Percentiles rank a stretch among this genome's conserved stretches.
phyloP scores from a whole-genome alignment of 1,140 invertebrate genomes.

The Tetraneura akinire region DNA sequence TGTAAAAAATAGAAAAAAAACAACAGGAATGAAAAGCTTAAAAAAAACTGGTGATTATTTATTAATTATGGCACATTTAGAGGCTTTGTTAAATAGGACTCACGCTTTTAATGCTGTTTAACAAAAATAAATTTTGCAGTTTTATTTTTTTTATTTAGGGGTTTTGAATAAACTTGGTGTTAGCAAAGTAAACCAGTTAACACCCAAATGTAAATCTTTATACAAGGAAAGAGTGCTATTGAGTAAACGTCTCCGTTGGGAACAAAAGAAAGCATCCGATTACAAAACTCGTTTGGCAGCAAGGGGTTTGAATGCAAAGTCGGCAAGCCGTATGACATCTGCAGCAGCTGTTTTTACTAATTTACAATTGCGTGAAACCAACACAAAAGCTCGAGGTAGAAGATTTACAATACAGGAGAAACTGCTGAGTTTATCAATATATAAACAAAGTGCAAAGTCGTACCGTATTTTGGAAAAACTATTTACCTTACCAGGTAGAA shows the following conservation, averaged over 20 bases:
- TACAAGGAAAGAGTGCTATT: background rate
- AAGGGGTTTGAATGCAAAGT: background rate
- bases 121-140: too few species aligned
- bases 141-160: background rate
- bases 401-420: background rate
- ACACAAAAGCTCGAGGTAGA: background rate
- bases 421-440: background rate
- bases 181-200: background rate
- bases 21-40: too few species aligned
- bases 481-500: background rate
- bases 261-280: background rate
- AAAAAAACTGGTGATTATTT: background rate
- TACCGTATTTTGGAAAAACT: background rate
- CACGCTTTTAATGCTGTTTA: too few species aligned
- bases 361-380: background rate
- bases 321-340: background rate
- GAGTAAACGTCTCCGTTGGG: background rate
- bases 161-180: background rate
- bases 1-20: background rate
- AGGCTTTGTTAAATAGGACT: too few species aligned
- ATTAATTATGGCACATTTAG: background rate
- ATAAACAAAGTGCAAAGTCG: background rate
- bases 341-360: background rate
- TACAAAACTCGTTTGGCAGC: background rate
- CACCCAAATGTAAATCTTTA: background rate